A percentile compares a stretch with the other conserved stretches of the same genome.
These are phyloP conservation scores for Macrosiphum euphorbiae DNA, from an alignment of 2,888 invertebrate species.

Conservation along the genomic window DNA sequence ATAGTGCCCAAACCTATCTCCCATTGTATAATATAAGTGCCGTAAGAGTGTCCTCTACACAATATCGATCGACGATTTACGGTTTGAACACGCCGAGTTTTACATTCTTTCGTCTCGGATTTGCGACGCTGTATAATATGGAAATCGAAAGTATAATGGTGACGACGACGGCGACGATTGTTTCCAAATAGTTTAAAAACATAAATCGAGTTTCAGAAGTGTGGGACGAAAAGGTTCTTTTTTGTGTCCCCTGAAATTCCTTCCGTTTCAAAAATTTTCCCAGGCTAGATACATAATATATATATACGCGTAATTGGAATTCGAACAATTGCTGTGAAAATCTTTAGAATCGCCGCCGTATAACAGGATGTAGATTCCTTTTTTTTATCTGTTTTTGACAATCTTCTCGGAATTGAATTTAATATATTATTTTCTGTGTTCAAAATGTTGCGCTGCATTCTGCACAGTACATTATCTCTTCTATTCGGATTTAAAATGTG, in stretches of 20 bases:
- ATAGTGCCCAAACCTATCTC: neutral
- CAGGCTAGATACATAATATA: neutral
- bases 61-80: neutral
- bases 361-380: neutral
- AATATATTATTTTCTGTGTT: neutral
- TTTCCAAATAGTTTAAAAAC: conserved; percentile 37
- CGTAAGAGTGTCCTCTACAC: neutral
- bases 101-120: conserved; percentile 4
- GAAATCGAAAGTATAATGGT: neutral
- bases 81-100: neutral
- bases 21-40: neutral
- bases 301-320: conserved; percentile 19
- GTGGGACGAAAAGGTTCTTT: conserved; percentile 13
- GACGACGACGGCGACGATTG: neutral
- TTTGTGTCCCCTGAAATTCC: conserved; percentile 38
- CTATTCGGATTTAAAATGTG: neutral
- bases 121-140: neutral
- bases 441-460: neutral
- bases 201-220: conserved; percentile 40
- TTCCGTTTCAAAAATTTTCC: conserved; percentile 7
- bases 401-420: neutral
- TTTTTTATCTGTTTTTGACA: conserved; percentile 1
- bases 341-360: neutral
- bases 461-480: neutral
- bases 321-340: conserved; percentile 15